phyloP scores from a whole-genome alignment of 2,113 vertebrate genomes.

The Anolis sagrei region DNA sequence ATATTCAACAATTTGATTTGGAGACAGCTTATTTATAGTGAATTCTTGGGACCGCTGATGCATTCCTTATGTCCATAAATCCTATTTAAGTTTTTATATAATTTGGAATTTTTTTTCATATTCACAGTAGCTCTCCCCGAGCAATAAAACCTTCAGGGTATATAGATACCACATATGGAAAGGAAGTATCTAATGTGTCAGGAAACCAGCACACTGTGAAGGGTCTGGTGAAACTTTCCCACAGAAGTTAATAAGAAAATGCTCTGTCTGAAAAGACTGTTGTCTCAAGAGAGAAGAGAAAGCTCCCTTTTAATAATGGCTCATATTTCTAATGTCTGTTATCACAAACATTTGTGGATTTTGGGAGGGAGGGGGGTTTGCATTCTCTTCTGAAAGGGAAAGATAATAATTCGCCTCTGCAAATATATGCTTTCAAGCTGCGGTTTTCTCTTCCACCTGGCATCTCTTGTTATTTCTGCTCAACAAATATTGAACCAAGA shows the following conservation, averaged over 20 bases:
- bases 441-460: neutral
- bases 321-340: conserved; percentile 3
- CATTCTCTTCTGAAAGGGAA: neutral
- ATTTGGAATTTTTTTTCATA: conserved; percentile 1
- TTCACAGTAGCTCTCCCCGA: neutral
- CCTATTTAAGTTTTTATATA: neutral
- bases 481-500: neutral
- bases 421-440: neutral
- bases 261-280: conserved; percentile 44
- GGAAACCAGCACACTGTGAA: conserved; percentile 35
- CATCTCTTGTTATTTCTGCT: neutral
- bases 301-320: conserved; percentile 40
- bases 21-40: neutral
- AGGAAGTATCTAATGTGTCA: conserved; percentile 3
- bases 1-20: neutral
- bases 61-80: neutral
- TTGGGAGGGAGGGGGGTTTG: neutral
- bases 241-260: conserved; percentile 41
- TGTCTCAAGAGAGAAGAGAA: conserved; percentile 37
- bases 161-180: neutral
- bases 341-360: neutral
- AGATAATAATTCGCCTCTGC: neutral
- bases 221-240: conserved; percentile 33
- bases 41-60: conserved; percentile 24
- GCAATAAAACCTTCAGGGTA: neutral